Conservation (phyloP, 2,888 invertebrate genomes). For the Strigamia crassipes region DNA sequence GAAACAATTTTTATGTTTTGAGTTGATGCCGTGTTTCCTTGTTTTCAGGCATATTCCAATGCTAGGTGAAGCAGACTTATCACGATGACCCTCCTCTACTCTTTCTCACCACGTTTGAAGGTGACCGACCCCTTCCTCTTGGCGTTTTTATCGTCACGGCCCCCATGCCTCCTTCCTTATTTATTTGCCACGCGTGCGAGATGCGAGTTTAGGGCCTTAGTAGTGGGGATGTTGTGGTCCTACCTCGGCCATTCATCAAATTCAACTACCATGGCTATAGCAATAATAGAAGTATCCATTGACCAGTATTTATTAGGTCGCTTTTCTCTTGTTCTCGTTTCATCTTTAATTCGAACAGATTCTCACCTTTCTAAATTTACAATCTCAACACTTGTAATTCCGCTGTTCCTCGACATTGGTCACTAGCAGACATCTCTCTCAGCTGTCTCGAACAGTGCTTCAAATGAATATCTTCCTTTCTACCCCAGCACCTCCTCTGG, state of each 20-base stretch:
- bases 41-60: not conserved
- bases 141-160: constrained; percentile 16
- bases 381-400: not conserved
- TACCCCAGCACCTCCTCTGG: not conserved
- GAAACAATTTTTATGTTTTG: not conserved
- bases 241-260: not conserved
- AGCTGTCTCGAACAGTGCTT: not conserved
- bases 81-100: not conserved
- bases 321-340: not conserved
- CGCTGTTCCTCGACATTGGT: not conserved
- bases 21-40: not conserved
- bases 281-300: constrained; percentile 16
- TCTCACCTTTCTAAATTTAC: not conserved
- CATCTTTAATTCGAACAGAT: not conserved
- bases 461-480: not conserved
- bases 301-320: not conserved
- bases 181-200: constrained; percentile 21
- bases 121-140: constrained; percentile 14
- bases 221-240: constrained; percentile 12
- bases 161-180: constrained; percentile 21
- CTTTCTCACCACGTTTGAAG: constrained; percentile 21
- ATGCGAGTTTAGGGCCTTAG: constrained; percentile 9
- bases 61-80: not conserved
- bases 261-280: constrained; percentile 1
- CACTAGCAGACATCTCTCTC: not conserved